These are phyloP conservation scores for Peromyscus leucopus DNA, from an alignment of 2,113 vertebrate species.

Conservation along the genomic window DNA sequence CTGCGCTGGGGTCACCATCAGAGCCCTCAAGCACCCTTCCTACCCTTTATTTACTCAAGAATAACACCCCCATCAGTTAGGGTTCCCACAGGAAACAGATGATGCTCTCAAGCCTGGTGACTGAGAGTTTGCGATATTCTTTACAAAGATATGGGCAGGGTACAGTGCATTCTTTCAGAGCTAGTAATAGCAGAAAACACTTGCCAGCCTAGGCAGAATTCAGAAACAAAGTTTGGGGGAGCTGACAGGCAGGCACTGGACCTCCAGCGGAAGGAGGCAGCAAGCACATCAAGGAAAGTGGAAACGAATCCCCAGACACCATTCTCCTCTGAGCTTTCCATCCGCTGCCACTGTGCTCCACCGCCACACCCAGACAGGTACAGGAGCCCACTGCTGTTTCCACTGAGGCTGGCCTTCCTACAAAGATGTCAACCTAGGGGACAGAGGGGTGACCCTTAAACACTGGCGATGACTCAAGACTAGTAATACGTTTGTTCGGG, in stretches of 20 bases:
- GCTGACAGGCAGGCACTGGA: background rate
- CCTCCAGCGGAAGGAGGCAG: background rate
- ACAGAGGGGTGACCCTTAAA: background rate
- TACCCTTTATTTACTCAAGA: slow-evolving; percentile 17
- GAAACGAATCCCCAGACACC: background rate
- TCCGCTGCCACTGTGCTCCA: background rate
- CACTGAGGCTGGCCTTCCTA: background rate
- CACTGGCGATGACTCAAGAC: background rate
- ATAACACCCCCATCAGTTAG: background rate
- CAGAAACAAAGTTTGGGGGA: background rate
- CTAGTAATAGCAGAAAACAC: background rate
- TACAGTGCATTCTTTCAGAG: background rate
- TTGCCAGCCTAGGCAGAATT: background rate
- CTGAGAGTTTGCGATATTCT: slow-evolving; percentile 39
- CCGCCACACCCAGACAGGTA: background rate
- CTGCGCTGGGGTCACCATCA: background rate
- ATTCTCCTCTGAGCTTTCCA: background rate
- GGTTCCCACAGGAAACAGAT: slow-evolving; percentile 18
- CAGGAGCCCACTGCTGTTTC: background rate
- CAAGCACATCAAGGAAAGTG: background rate
- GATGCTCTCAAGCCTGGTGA: background rate
- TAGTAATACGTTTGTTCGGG: background rate
- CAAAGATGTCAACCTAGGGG: background rate
- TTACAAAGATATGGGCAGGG: background rate
- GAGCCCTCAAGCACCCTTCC: background rate